These are phyloP conservation scores for Synanthedon formicaeformis DNA, from an alignment of 2,888 invertebrate species.

Conservation along the genomic window DNA sequence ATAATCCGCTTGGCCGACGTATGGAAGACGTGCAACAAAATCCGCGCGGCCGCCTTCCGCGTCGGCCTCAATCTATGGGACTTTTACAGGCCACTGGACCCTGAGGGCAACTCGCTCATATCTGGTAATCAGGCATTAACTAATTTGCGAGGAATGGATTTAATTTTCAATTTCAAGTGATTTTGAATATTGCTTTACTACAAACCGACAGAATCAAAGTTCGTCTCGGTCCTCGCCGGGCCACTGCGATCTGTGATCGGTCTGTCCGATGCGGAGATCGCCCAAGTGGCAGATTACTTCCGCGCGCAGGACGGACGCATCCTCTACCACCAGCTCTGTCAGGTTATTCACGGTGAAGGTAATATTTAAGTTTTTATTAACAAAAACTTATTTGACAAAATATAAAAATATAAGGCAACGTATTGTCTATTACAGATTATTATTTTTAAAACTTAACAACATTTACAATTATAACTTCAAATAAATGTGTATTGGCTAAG, in stretches of 20 bases:
- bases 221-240: constrained; percentile 77
- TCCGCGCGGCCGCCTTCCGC: constrained; percentile 79
- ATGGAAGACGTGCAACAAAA: constrained; percentile 85
- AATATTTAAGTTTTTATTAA: constrained; percentile 6
- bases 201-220: constrained; percentile 75
- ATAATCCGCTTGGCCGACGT: constrained; percentile 73
- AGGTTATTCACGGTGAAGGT: constrained; percentile 79
- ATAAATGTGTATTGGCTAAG: no score
- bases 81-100: constrained; percentile 77
- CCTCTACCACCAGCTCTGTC: constrained; percentile 80
- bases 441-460: no score
- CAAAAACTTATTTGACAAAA: neutral
- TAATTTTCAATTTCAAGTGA: neutral
- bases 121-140: constrained; percentile 60
- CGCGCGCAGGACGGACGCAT: constrained; percentile 83
- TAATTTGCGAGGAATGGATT: no score
- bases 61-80: constrained; percentile 79
- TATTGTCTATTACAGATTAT: no score
- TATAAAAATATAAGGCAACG: neutral
- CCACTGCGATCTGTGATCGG: constrained; percentile 76
- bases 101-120: constrained; percentile 75
- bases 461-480: no score
- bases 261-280: constrained; percentile 78
- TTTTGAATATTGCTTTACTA: neutral
- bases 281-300: constrained; percentile 82